A percentile compares a stretch with the other conserved stretches of the same genome.
Conservation (phyloP, 2,797 vertebrate species). For the Gymnothorax javanicus region DNA sequence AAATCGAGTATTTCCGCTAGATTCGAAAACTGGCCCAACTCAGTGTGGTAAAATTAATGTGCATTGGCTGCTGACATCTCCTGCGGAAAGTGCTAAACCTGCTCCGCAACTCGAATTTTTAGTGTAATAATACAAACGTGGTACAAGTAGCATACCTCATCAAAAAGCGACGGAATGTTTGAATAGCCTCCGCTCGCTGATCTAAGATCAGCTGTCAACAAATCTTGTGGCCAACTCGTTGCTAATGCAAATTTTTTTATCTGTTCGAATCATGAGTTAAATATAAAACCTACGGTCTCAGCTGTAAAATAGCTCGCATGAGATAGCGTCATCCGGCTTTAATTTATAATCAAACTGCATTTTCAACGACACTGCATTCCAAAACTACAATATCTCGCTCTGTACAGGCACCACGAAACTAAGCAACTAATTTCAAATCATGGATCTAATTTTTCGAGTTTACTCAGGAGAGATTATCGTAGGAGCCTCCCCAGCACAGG, state of each 20-base stretch:
- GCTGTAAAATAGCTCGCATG: not conserved
- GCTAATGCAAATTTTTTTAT: not conserved
- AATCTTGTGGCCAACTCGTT: not conserved
- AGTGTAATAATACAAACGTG: too few species aligned
- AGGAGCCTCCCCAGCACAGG: not conserved
- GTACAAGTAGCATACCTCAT: constrained; percentile 18
- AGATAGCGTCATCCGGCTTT: not conserved
- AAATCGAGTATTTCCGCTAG: not conserved
- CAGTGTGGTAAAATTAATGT: not conserved
- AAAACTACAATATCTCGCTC: not conserved
- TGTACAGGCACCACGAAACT: not conserved
- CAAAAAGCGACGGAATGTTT: constrained; percentile 30
- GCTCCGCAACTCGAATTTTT: not conserved
- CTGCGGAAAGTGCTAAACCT: not conserved
- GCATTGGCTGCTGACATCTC: not conserved
- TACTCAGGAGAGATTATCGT: not conserved
- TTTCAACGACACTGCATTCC: not conserved
- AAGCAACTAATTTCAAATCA: not conserved
- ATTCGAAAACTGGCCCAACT: not conserved
- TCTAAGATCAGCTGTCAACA: not conserved
- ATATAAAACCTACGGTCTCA: not conserved
- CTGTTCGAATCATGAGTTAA: not conserved
- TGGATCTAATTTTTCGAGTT: not conserved
- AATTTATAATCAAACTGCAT: not conserved
- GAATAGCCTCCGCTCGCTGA: not conserved